A percentile compares a stretch with the other conserved stretches of the same genome.
phyloP scores from a whole-genome alignment of 2,113 vertebrate genomes.

The Rhea pennata region DNA sequence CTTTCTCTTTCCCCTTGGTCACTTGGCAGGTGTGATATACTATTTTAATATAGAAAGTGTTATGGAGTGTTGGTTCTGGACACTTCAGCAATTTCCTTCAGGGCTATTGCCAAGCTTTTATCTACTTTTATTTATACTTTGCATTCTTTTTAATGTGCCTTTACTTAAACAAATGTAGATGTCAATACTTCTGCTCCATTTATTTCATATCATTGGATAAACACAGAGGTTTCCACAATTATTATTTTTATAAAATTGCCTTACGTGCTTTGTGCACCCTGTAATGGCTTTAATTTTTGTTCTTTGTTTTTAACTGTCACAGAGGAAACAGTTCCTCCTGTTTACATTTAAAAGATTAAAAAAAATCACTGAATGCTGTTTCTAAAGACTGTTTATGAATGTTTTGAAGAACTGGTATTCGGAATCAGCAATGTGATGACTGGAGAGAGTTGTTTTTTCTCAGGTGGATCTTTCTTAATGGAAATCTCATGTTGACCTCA shows the following conservation, averaged over 20 bases:
- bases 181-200: slow-evolving; percentile 41
- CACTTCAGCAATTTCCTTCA: slow-evolving; percentile 57
- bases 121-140: slow-evolving; percentile 59
- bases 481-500: neutral
- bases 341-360: neutral
- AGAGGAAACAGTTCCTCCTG: neutral
- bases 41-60: slow-evolving; percentile 74
- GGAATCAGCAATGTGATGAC: neutral
- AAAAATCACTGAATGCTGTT: neutral
- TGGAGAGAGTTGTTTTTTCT: neutral
- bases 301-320: neutral
- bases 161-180: slow-evolving; percentile 61
- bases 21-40: slow-evolving; percentile 70
- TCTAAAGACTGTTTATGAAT: neutral
- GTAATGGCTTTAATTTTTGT: neutral
- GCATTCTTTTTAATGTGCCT: neutral
- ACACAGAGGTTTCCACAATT: neutral
- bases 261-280: neutral
- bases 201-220: slow-evolving; percentile 45
- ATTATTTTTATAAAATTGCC: slow-evolving; percentile 18
- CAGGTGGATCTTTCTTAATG: neutral
- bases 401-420: neutral
- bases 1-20: slow-evolving; percentile 31
- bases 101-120: slow-evolving; percentile 29
- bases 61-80: slow-evolving; percentile 54